Conservation (phyloP, 2,113 vertebrate genomes). For the Peromyscus polionotus region DNA sequence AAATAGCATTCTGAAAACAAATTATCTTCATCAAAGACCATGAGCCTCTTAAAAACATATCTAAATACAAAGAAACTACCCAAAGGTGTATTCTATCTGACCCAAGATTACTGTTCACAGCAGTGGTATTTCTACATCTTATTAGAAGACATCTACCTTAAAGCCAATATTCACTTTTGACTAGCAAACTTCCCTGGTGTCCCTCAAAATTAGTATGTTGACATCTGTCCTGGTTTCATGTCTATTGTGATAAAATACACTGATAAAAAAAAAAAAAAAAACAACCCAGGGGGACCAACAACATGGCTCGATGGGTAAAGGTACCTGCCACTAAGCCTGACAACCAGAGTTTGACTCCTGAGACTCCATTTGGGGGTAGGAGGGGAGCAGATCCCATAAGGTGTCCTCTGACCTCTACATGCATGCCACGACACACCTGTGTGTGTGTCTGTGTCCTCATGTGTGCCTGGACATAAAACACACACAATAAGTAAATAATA, state of each 20-base stretch:
- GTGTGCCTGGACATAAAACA: neutral
- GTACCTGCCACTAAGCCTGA: neutral
- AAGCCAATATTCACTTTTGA: conserved; percentile 22
- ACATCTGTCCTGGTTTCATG: neutral
- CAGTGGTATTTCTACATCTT: neutral
- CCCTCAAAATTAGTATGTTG: neutral
- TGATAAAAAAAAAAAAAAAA: neutral
- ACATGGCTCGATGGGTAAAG: neutral
- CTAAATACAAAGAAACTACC: neutral
- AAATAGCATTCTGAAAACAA: conserved; percentile 28
- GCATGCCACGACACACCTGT: neutral
- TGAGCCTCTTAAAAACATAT: neutral
- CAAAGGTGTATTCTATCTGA: neutral
- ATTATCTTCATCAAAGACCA: conserved; percentile 28
- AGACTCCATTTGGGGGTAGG: neutral
- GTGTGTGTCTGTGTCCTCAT: neutral
- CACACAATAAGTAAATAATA: neutral
- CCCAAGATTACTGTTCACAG: neutral
- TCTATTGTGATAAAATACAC: neutral
- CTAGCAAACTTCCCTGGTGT: neutral
- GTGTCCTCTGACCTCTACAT: neutral
- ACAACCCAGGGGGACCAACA: neutral
- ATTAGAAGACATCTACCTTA: conserved; percentile 47
- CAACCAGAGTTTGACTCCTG: neutral
- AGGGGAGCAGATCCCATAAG: neutral